Evolutionary conservation across 2,888 invertebrate species (phyloP).

Genomic region (Gandaritis pyraliata): DNA sequence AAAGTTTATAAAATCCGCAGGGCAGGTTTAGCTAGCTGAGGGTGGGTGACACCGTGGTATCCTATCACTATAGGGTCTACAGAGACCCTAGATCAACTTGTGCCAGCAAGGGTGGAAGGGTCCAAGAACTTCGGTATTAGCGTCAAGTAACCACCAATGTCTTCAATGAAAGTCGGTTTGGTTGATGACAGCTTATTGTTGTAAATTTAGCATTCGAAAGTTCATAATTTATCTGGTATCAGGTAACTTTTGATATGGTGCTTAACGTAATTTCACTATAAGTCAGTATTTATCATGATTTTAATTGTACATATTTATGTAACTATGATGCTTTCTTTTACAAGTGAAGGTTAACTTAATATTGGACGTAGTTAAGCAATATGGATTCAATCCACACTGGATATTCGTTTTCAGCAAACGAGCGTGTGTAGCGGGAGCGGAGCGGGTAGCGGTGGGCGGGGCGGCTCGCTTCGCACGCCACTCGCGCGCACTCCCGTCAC

Average conservation of each 20-base stretch:
- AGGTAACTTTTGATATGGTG: too few species aligned
- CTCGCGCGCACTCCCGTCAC: slow-evolving; percentile 80
- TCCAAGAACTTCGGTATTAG: slow-evolving; percentile 1
- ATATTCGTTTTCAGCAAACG: slow-evolving; percentile 54
- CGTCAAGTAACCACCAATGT: not conserved
- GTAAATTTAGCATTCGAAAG: not conserved
- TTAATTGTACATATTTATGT: too few species aligned
- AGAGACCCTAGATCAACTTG: slow-evolving; percentile 1
- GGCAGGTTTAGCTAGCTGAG: slow-evolving; percentile 12
- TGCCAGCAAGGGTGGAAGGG: slow-evolving; percentile 2
- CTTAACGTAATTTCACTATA: too few species aligned
- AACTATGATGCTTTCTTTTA: too few species aligned
- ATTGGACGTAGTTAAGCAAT: too few species aligned
- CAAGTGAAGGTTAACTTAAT: too few species aligned
- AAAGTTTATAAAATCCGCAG: slow-evolving; percentile 30
- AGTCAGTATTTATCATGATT: too few species aligned
- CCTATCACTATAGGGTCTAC: slow-evolving; percentile 7
- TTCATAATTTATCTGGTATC: too few species aligned
- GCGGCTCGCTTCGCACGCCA: slow-evolving; percentile 77
- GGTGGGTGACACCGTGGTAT: slow-evolving; percentile 9
- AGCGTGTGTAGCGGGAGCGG: slow-evolving; percentile 58
- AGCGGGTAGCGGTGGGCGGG: slow-evolving; percentile 64
- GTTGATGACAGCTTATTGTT: not conserved
- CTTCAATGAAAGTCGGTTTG: not conserved
- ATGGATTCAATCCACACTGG: too few species aligned